Percentiles rank a stretch among this genome's conserved stretches.
Conservation (phyloP, 2,888 invertebrate genomes). For the Callyntrura guangdongensis region DNA sequence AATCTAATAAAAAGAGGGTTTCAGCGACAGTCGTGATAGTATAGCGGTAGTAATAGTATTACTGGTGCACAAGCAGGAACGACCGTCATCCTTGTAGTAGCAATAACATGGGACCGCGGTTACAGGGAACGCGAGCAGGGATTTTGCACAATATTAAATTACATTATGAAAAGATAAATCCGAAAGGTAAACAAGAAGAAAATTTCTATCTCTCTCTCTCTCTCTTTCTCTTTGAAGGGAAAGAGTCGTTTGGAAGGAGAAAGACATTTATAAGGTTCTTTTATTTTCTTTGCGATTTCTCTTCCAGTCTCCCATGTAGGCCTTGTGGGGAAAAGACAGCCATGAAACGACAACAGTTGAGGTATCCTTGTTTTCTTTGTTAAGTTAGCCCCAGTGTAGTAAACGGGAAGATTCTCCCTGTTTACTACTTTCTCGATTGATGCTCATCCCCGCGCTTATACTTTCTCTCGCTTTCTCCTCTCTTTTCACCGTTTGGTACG, state of each 20-base stretch:
- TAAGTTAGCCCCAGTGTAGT: background rate
- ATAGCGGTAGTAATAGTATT: background rate
- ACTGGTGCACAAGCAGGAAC: too few species aligned
- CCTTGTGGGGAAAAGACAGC: background rate
- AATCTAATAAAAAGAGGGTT: conserved; percentile 28
- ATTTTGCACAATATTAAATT: conserved; percentile 40
- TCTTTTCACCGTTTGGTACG: too few species aligned
- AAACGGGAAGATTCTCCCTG: too few species aligned
- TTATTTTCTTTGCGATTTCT: background rate
- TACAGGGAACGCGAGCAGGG: background rate
- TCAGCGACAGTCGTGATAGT: background rate
- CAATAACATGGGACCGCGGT: background rate
- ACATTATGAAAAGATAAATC: conserved; percentile 55
- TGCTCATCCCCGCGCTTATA: too few species aligned
- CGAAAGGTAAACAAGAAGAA: conserved; percentile 51
- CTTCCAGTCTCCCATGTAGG: background rate
- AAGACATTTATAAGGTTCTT: too few species aligned
- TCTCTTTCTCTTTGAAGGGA: background rate
- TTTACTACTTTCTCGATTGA: too few species aligned
- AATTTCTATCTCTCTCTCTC: background rate
- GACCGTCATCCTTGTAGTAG: background rate
- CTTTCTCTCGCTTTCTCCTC: background rate
- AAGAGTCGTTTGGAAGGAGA: background rate
- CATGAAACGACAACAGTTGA: too few species aligned
- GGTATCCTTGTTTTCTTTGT: too few species aligned